Evolutionary conservation across 2,888 invertebrate genomes (phyloP).

Genomic region (Lucinisca nassula): DNA sequence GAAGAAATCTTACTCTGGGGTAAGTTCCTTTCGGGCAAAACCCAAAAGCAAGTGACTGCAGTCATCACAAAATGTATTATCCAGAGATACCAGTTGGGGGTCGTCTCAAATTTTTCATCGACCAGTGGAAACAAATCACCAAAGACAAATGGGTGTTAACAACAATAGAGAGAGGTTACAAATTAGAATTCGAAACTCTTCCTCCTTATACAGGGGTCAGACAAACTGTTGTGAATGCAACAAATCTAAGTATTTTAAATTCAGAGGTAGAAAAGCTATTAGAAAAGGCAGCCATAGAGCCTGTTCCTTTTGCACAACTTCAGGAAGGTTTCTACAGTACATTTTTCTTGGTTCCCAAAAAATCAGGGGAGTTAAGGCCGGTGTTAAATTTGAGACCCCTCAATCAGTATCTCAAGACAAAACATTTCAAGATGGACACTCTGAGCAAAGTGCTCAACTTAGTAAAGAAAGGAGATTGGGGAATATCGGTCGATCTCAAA

Average conservation of each 20-base stretch:
- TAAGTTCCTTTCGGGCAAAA: too few relatives aligned
- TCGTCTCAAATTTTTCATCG: conserved; percentile 9
- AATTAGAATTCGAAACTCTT: conserved; percentile 3
- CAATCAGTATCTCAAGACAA: conserved; percentile 40
- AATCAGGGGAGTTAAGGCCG: conserved; percentile 42
- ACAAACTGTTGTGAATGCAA: conserved; percentile 5
- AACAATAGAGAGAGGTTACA: neutral
- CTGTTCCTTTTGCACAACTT: conserved; percentile 15
- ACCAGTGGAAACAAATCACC: conserved; percentile 16
- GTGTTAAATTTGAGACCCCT: conserved; percentile 60
- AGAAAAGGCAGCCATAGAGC: conserved; percentile 40
- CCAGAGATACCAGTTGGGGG: conserved; percentile 65
- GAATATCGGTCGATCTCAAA: conserved; percentile 39
- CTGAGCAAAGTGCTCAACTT: conserved; percentile 39
- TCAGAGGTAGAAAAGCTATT: conserved; percentile 46
- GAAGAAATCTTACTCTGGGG: too few relatives aligned
- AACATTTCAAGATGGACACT: conserved; percentile 65
- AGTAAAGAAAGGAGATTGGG: conserved; percentile 46
- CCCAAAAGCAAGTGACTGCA: too few relatives aligned
- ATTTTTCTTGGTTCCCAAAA: conserved; percentile 49
- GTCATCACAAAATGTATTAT: conserved; percentile 18
- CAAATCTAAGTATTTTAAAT: neutral
- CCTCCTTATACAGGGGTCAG: neutral
- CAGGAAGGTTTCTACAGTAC: conserved; percentile 58
- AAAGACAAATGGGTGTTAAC: neutral